A percentile compares a stretch with the other conserved stretches of the same genome.
These are phyloP conservation scores for Harpagifer antarcticus DNA, from an alignment of 2,797 vertebrate genomes.

Conservation along the genomic window DNA sequence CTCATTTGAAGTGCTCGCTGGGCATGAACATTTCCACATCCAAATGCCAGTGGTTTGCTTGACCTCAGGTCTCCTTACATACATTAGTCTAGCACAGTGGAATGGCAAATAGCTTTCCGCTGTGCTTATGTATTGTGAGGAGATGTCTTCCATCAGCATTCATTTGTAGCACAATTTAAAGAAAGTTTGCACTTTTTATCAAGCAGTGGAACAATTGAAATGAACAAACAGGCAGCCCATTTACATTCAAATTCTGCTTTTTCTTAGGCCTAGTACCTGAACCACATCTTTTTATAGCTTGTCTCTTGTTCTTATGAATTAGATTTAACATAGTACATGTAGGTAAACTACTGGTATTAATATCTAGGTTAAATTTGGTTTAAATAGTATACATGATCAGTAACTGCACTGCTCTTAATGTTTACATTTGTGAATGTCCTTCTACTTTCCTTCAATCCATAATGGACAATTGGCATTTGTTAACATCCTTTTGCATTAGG, in stretches of 20 bases:
- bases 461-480: neutral
- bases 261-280: neutral
- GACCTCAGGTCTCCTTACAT: constrained; percentile 20
- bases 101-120: constrained; percentile 16
- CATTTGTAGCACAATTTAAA: constrained; percentile 4
- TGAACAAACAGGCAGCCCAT: neutral
- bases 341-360: neutral
- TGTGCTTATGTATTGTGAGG: constrained; percentile 13
- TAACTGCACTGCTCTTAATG: neutral
- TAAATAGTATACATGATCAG: neutral
- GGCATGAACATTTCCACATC: constrained; percentile 49
- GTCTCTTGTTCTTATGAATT: neutral
- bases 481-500: neutral
- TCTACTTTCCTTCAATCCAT: neutral
- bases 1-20: constrained; percentile 42
- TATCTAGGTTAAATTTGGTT: neutral
- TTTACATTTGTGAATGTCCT: neutral
- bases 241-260: neutral
- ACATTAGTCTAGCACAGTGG: constrained; percentile 24
- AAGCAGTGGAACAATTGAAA: neutral
- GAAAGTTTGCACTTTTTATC: neutral
- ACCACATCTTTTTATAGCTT: neutral
- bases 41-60: constrained; percentile 44
- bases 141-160: neutral
- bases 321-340: neutral